Evolutionary conservation across 1,140 invertebrate species (phyloP), one percentile per base, ranked within the genome.

Genomic region (Brevipalpus yothersi): DNA sequence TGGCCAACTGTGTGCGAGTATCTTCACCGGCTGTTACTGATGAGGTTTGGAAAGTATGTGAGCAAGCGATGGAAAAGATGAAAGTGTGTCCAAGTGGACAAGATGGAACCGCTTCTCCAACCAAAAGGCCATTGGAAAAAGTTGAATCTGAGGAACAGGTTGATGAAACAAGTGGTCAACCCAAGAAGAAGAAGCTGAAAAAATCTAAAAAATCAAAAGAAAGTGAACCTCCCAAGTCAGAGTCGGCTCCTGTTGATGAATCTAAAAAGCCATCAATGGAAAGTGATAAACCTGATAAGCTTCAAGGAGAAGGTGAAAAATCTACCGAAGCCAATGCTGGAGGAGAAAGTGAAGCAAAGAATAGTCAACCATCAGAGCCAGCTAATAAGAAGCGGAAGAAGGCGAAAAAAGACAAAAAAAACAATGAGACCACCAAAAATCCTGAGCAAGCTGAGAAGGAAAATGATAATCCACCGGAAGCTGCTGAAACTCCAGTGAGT

Each of bases 1-100:
- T 74, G 12, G 61, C 65, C 49, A 77, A 75, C 60, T 69, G 72
- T 42, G 47, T 69, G 1, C 58, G 66, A 53, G 62, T 71, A 10
- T 10, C 9, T 41, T n/a, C 12, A 51, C 49, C 49, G 2, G 49
- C n/a, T 2, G 2, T 51, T 19, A 8, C 17, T n/a, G 49, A 17
- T n/a, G n/a, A 51, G 21, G 10, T 51, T 19, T 51, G 49, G 49
- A 51, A 17, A 19, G 21, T 51, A 2, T 51, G 12, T 17, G 49
- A 51, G 10, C 9, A 13, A 17, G 49, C 49, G n/a, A 51, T 19
- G 2, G 21, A 51, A 51, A 19, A n/a, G 2, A 2, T 17, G 9
- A 19, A 13, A 19, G 49, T 2, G 8, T n/a, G n/a, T n/a, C 7
- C n/a, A 17, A n/a, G n/a, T 3, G 21, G 5, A 49, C 47, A 13